Percentiles rank a stretch among this genome's conserved stretches.
Evolutionary conservation across 2,113 vertebrate genomes (phyloP).

Genomic region (Caranx melampygus): DNA sequence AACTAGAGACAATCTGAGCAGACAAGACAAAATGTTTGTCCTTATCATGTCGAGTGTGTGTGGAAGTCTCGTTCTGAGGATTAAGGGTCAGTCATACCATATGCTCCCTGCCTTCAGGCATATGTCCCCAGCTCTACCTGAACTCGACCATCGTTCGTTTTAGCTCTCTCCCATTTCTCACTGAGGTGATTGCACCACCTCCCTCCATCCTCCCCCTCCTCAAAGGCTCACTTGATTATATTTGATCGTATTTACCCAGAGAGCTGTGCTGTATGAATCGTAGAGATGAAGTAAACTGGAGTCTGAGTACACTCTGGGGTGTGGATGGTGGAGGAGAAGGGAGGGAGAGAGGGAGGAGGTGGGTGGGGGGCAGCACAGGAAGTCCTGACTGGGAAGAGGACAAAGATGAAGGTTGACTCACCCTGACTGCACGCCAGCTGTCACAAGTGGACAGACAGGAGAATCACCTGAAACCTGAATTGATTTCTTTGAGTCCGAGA

Average conservation of each 20-base stretch:
- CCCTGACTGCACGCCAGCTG: constrained; percentile 59
- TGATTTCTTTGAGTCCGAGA: constrained; percentile 74
- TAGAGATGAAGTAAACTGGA: constrained; percentile 64
- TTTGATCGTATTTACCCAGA: constrained; percentile 38
- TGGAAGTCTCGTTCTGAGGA: constrained; percentile 20
- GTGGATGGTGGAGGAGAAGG: constrained; percentile 1
- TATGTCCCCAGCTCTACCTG: constrained; percentile 29
- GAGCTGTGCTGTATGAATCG: neutral
- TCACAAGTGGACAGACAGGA: constrained; percentile 71
- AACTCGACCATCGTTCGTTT: neutral
- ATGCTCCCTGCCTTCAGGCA: constrained; percentile 47
- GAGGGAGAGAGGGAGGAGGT: too few relatives aligned
- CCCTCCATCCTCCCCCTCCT: neutral
- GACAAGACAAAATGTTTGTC: constrained; percentile 32
- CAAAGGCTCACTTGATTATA: constrained; percentile 22
- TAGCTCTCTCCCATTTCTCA: neutral
- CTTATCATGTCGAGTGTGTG: constrained; percentile 15
- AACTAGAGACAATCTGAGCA: constrained; percentile 20
- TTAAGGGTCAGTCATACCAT: constrained; percentile 40
- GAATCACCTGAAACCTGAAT: constrained; percentile 80
- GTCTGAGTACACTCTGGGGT: constrained; percentile 38
- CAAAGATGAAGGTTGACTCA: constrained; percentile 75
- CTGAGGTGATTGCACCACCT: constrained; percentile 12
- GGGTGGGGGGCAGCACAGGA: constrained; percentile 39
- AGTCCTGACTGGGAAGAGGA: constrained; percentile 55